Conservation (phyloP, 2,113 vertebrate species). For the Ictidomys tridecemlineatus region DNA sequence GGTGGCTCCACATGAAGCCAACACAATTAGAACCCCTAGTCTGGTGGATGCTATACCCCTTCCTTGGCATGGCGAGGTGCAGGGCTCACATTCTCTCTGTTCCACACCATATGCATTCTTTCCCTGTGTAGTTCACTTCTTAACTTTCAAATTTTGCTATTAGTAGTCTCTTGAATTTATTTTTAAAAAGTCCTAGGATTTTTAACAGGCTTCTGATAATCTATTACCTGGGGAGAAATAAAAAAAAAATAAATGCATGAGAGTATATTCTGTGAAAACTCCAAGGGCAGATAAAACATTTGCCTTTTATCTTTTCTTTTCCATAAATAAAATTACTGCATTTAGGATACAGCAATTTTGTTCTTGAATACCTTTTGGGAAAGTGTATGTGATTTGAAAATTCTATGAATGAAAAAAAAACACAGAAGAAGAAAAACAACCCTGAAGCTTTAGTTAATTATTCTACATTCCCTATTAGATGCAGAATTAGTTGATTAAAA, state of each 20-base stretch:
- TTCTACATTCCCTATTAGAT: neutral
- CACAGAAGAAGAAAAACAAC: neutral
- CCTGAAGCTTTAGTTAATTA: slow-evolving; percentile 49
- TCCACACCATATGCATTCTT: slow-evolving; percentile 44
- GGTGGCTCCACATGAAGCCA: slow-evolving; percentile 36
- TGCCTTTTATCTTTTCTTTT: slow-evolving; percentile 65
- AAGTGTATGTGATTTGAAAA: slow-evolving; percentile 41
- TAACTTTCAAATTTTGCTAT: slow-evolving; percentile 69
- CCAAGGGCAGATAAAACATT: slow-evolving; percentile 68
- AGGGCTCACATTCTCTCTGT: neutral
- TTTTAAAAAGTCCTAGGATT: slow-evolving; percentile 70
- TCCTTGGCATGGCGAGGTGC: slow-evolving; percentile 33
- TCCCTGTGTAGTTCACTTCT: neutral
- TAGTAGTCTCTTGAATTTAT: slow-evolving; percentile 68
- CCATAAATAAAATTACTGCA: slow-evolving; percentile 58
- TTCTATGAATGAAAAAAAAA: slow-evolving; percentile 10
- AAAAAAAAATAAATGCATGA: neutral
- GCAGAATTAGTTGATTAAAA: slow-evolving; percentile 38
- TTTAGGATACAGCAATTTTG: slow-evolving; percentile 31
- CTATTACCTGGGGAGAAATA: slow-evolving; percentile 48
- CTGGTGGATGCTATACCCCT: neutral
- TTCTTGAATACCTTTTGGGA: slow-evolving; percentile 23
- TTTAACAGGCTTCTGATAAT: slow-evolving; percentile 69
- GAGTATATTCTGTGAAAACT: slow-evolving; percentile 27
- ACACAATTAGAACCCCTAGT: neutral